A percentile compares a stretch with the other conserved stretches of the same genome.
phyloP scores from a whole-genome alignment of 2,888 invertebrate genomes.

The Agonopterix arenella region DNA sequence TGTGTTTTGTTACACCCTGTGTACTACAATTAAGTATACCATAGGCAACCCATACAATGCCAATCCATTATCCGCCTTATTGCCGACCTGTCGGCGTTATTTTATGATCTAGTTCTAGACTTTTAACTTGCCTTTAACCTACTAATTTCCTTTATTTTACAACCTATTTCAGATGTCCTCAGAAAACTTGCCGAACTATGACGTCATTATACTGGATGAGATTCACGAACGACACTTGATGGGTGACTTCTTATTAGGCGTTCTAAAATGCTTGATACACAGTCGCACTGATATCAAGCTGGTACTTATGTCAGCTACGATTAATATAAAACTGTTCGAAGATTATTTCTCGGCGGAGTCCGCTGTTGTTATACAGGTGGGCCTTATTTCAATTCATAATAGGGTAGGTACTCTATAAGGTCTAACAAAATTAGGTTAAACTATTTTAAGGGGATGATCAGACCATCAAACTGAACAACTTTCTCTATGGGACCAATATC shows the following conservation, averaged over 20 bases:
- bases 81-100: too few relatives aligned
- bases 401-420: too few relatives aligned
- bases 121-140: too few relatives aligned
- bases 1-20: too few relatives aligned
- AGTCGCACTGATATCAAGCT: slow-evolving; percentile 89
- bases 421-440: too few relatives aligned
- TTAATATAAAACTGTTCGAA: slow-evolving; percentile 96
- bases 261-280: slow-evolving; percentile 93
- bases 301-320: slow-evolving; percentile 99
- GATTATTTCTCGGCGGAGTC: slow-evolving; percentile 90
- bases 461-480: too few relatives aligned
- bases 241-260: slow-evolving; percentile 95
- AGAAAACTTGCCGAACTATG: slow-evolving; percentile 90
- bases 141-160: not conserved
- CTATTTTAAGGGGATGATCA: too few relatives aligned
- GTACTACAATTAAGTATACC: too few relatives aligned
- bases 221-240: slow-evolving; percentile 97
- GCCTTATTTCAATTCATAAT: not conserved
- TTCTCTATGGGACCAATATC: too few relatives aligned
- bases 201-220: slow-evolving; percentile 97
- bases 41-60: too few relatives aligned
- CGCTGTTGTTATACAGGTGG: slow-evolving; percentile 88
- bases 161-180: slow-evolving; percentile 82
- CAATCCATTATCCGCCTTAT: too few relatives aligned
- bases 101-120: too few relatives aligned